Conservation (phyloP, 2,888 invertebrate genomes). For the Cephus spinipes region DNA sequence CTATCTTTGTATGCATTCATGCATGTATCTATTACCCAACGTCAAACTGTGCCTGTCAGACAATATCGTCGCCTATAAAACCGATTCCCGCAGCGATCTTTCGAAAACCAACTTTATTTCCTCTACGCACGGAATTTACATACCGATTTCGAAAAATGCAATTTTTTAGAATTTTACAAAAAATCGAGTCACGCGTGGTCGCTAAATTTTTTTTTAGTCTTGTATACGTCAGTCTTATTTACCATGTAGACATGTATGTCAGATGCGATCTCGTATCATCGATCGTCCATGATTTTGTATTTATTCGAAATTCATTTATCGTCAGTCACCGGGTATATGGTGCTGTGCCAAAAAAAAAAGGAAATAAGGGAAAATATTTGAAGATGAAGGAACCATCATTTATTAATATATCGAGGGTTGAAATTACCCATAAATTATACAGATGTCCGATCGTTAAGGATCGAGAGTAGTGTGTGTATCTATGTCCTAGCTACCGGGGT, state of each 20-base stretch:
- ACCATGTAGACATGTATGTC: not conserved
- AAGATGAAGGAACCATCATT: not conserved
- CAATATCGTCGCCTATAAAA: not conserved
- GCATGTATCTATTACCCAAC: not conserved
- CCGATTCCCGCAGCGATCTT: not conserved
- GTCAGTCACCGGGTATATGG: not conserved
- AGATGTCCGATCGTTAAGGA: not conserved
- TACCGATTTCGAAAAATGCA: not conserved
- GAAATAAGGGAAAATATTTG: not conserved
- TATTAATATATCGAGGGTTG: not conserved
- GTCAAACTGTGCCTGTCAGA: not conserved
- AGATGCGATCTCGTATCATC: not conserved
- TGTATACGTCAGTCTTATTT: not conserved
- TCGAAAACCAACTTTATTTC: not conserved
- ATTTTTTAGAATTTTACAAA: not conserved
- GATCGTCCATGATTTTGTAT: not conserved
- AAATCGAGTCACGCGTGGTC: not conserved
- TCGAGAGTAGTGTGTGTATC: not conserved
- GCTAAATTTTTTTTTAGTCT: not conserved
- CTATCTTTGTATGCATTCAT: not conserved
- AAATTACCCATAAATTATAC: not conserved
- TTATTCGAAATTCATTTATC: not conserved
- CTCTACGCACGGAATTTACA: not conserved
- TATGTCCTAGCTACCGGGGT: not conserved
- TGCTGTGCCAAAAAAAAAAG: not conserved